Base-by-base conservation (phyloP, 2,797 vertebrate species). In the Sebastes kiyomatsui region DNA sequence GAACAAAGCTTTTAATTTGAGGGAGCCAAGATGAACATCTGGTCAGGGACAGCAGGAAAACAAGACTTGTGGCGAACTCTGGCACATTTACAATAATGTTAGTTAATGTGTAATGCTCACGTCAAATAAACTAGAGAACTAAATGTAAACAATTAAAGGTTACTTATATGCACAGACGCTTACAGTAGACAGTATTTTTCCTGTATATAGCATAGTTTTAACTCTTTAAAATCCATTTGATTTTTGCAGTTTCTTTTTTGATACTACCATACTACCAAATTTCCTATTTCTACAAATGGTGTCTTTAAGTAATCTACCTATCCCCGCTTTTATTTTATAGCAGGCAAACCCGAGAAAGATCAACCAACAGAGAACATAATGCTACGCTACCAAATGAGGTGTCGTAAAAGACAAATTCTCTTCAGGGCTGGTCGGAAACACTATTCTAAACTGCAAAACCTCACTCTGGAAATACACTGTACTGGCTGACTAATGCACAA, bases 1-100 rank as follows among this genome's bases (percentile, higher is more conserved):
- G 79, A 89, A 85, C 81, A 88, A 81, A 79, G 87, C 62, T 68
- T 81, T 82, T 79, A 32, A 74, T 72, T 85, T 82, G n/a, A 64
- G 58, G 58, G 61, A 82, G 85, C 79, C 64, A 83, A 82, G 72
- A 65, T 20, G 81, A 90, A 91, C 85, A 90, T 83, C 85, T 90
- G 86, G 83, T 76, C 54, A 22, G 73, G 58, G 38, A 75, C 61
- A 72, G 75, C 42, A 55, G 70, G 78, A 68, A 56, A 65, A 84
- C 25, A 4, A 27, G 65, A 69, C 58, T 60, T 82, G 12, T 52
- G 77, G 67, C 23, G 58, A 42, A 52, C 27, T 55, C 58, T 32
- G 77, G 56, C 56, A 25, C 25, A 27, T 60, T 74, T 14, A 59
- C 61, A 69, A 55, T 67, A 78, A 64, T 55, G 72, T 49, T 33